These are phyloP conservation scores for Megaceryle torquata DNA, from an alignment of 2,113 vertebrate species.

Conservation along the genomic window DNA sequence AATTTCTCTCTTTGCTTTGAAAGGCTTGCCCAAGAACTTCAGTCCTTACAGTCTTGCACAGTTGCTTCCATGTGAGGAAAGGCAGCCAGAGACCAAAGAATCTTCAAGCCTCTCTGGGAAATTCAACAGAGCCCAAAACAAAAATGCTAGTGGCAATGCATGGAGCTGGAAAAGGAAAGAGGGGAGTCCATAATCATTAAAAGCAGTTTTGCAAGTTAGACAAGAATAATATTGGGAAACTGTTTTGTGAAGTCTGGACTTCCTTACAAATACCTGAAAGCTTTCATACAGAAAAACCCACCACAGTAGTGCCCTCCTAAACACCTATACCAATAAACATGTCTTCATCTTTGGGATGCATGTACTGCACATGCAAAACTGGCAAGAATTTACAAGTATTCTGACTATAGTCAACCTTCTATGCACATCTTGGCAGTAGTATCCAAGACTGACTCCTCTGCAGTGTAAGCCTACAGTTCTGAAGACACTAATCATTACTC, in stretches of 20 bases:
- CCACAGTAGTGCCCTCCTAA: background rate
- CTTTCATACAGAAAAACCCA: background rate
- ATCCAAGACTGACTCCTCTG: background rate
- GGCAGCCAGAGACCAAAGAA: background rate
- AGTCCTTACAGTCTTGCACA: background rate
- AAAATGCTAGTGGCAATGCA: background rate
- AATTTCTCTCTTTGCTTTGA: background rate
- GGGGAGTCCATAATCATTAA: background rate
- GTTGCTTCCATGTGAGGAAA: background rate
- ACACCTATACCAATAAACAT: background rate
- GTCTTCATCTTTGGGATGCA: background rate
- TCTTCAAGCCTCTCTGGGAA: background rate
- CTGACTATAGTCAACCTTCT: background rate
- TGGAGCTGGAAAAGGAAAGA: background rate
- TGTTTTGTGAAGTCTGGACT: background rate
- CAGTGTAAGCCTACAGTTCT: background rate
- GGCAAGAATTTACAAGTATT: background rate
- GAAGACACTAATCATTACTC: background rate
- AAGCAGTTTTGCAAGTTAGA: background rate
- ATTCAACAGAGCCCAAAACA: background rate
- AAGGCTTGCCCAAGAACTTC: background rate
- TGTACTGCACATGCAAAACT: background rate
- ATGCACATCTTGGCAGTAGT: background rate
- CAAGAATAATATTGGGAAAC: background rate
- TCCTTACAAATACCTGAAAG: background rate